Percentiles rank a stretch among this genome's conserved stretches.
phyloP scores from a whole-genome alignment of 2,113 vertebrate species.

The Leiothrix lutea region DNA sequence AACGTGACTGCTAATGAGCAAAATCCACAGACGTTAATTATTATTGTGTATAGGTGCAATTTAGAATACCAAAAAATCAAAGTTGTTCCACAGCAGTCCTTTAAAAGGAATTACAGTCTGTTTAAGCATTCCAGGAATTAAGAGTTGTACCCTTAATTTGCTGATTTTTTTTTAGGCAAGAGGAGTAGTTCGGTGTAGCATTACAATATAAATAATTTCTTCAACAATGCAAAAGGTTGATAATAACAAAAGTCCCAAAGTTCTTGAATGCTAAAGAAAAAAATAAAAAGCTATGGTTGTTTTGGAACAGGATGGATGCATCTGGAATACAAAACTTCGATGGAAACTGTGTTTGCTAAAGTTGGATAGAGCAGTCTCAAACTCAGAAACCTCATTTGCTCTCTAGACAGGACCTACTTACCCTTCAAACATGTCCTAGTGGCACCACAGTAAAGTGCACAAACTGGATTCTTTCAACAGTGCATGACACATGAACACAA shows the following conservation, averaged over 20 bases:
- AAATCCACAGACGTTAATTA: conserved; percentile 52
- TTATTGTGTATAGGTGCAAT: conserved; percentile 59
- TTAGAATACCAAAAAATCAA: conserved; percentile 59
- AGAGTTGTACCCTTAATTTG: conserved; percentile 59
- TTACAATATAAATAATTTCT: conserved; percentile 61
- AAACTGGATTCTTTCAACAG: conserved; percentile 68
- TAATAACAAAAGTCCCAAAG: conserved; percentile 60
- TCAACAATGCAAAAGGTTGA: conserved; percentile 58
- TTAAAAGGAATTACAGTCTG: conserved; percentile 72
- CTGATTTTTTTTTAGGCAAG: conserved; percentile 65
- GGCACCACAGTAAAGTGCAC: conserved; percentile 74
- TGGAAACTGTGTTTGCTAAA: conserved; percentile 64
- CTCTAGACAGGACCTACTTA: conserved; percentile 59
- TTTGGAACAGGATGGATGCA: conserved; percentile 56
- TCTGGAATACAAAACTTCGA: conserved; percentile 56
- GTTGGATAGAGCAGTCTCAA: conserved; percentile 65
- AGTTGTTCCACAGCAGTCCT: conserved; percentile 67
- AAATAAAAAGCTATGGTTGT: conserved; percentile 49
- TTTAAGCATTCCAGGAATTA: conserved; percentile 64
- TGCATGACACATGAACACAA: conserved; percentile 73
- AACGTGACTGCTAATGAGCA: conserved; percentile 59
- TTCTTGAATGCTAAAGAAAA: conserved; percentile 67
- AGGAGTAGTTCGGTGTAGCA: conserved; percentile 62
- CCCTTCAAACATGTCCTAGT: conserved; percentile 56
- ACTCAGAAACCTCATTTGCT: conserved; percentile 22